A percentile compares a stretch with the other conserved stretches of the same genome.
These are phyloP conservation scores for Agonopterix subpropinquella DNA, from an alignment of 2,888 invertebrate genomes.

Conservation along the genomic window DNA sequence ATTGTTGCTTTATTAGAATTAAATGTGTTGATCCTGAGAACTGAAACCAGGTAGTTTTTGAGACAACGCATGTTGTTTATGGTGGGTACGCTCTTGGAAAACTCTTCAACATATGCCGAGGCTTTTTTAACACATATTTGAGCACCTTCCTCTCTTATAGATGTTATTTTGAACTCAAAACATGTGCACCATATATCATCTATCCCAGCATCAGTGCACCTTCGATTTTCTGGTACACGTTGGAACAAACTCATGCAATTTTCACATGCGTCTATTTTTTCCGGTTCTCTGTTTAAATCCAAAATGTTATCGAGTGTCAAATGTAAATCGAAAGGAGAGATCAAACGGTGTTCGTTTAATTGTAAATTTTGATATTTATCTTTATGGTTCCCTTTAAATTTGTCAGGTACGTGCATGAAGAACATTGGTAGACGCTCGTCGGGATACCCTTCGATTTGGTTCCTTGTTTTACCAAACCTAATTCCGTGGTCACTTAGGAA, in stretches of 20 bases:
- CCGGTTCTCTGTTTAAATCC: neutral
- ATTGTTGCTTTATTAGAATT: too few species aligned
- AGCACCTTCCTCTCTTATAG: too few species aligned
- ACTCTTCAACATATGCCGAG: too few species aligned
- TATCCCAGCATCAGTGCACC: neutral
- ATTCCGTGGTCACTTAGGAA: neutral
- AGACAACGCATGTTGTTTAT: too few species aligned
- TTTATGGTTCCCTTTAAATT: neutral
- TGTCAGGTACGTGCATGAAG: neutral
- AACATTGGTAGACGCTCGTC: slow-evolving; percentile 1
- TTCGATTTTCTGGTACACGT: neutral
- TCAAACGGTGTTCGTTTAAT: neutral
- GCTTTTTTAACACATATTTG: too few species aligned
- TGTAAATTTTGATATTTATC: neutral
- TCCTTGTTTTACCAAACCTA: neutral
- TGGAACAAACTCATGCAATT: slow-evolving; percentile 2
- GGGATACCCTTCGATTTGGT: neutral
- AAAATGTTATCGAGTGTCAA: neutral
- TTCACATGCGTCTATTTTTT: neutral
- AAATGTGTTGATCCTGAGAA: too few species aligned
- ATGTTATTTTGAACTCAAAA: too few species aligned
- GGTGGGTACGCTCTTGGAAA: too few species aligned
- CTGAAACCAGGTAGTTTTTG: too few species aligned
- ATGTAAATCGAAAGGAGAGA: slow-evolving; percentile 2
- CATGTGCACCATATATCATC: neutral